Evolutionary conservation across 2,113 vertebrate species (phyloP), one percentile per base, ranked within the genome.

Genomic region (Coptodon bakossiorum): DNA sequence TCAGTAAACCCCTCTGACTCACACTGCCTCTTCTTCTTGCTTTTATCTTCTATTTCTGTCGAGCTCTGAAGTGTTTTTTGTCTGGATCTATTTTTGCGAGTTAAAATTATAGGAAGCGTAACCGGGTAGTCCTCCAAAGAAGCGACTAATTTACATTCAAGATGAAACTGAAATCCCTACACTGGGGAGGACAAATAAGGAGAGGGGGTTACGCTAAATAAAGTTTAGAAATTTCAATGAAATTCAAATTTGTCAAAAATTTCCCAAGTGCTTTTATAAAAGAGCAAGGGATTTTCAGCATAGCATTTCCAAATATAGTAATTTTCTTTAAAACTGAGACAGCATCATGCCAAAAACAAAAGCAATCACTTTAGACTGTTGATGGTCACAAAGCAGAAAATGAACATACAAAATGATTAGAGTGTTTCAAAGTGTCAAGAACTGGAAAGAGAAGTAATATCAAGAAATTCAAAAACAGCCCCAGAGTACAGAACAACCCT

Each of bases 1-100:
- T 91, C 59, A 80, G 87, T 82, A 45, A 71, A 87, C 76, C 4
- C 3, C 57, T 84, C 80, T 34, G 63, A 73, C 34, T 85, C 5
- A 59, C 73, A 3, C 78, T 19, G 71, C 78, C 24, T 43, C 34
- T 43, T 87, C 34, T 83, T 88, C 73, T 24, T 48, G 71, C 52
- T 71, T 53, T 84, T 57, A 19, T 59, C 19, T 19, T 86, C 40
- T 78, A 85, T 87, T 89, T 88, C 43, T 11, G 80, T 73, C 54
- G 2, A 2, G 43, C 68, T 80, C 50, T 61, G 48, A 85, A 36
- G 78, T 48, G 10, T 81, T 81, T 81, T 90, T 53, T 91, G 87
- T 93, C 89, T 34, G 52, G 53, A 80, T 87, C 81, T 91, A 88
- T 92, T 90, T 91, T 84, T 48, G 81, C 13, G 4, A 10, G 5